Evolutionary conservation across 2,113 vertebrate species (phyloP).

Genomic region (Smithornis capensis): DNA sequence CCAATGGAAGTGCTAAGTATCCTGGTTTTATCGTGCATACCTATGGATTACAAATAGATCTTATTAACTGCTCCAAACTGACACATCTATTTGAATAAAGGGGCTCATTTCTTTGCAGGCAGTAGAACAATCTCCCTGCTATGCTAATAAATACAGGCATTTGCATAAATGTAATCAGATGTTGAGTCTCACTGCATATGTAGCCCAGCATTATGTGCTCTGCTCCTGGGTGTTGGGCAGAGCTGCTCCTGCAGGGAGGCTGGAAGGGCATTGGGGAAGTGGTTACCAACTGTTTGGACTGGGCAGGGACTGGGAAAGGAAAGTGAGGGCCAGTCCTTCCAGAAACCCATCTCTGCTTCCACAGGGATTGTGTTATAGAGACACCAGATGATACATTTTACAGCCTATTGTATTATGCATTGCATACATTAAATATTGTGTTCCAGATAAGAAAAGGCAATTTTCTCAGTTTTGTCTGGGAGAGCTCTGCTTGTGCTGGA

Average conservation of each 20-base stretch:
- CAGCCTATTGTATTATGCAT: neutral
- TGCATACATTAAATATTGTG: neutral
- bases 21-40: neutral
- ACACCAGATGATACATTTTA: rapidly evolving
- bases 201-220: neutral
- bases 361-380: neutral
- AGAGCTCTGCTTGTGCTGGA: neutral
- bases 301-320: neutral
- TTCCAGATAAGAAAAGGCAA: neutral
- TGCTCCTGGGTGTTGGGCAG: neutral
- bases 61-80: constrained; percentile 41
- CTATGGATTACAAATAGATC: constrained; percentile 25
- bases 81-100: constrained; percentile 15
- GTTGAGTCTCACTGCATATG: neutral
- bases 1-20: neutral
- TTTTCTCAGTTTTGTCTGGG: neutral
- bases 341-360: neutral
- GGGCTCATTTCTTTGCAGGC: constrained; percentile 14
- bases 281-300: neutral
- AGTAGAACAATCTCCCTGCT: constrained; percentile 12
- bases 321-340: neutral
- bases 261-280: neutral
- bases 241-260: neutral
- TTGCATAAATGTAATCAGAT: constrained; percentile 32
- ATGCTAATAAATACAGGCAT: constrained; percentile 28